These are phyloP conservation scores for Gambusia yucatana DNA, from an alignment of 2,797 vertebrate species.

Conservation along the genomic window DNA sequence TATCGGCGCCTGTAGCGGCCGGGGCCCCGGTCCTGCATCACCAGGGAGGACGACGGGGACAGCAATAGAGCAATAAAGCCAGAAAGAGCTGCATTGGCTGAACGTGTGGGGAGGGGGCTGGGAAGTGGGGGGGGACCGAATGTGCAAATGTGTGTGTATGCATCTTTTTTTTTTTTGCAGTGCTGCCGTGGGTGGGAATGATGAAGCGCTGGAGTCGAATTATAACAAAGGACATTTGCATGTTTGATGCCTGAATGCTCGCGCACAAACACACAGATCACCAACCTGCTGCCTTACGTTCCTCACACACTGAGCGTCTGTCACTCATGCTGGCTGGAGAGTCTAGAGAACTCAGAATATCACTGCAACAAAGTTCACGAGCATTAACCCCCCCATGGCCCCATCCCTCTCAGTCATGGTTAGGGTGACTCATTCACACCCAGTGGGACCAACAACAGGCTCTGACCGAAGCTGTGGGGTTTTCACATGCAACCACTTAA, in stretches of 20 bases:
- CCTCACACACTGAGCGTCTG: slow-evolving; percentile 48
- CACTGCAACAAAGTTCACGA: slow-evolving; percentile 33
- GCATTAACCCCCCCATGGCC: not conserved
- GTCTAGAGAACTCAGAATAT: slow-evolving; percentile 28
- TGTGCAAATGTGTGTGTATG: not conserved
- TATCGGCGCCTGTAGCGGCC: slow-evolving; percentile 63
- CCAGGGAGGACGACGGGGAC: slow-evolving; percentile 57
- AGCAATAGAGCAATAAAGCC: slow-evolving; percentile 72
- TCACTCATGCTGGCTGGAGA: slow-evolving; percentile 35
- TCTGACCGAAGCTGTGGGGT: slow-evolving; percentile 34
- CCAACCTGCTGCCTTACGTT: slow-evolving; percentile 39
- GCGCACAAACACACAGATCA: slow-evolving; percentile 46
- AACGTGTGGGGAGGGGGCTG: slow-evolving; percentile 10
- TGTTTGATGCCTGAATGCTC: slow-evolving; percentile 5
- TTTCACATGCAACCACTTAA: not conserved
- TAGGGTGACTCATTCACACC: slow-evolving; percentile 19
- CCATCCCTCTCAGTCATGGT: slow-evolving; percentile 8
- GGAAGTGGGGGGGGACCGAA: not conserved
- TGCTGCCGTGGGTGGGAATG: slow-evolving; percentile 45
- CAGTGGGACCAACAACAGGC: slow-evolving; percentile 10
- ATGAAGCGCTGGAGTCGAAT: slow-evolving; percentile 40
- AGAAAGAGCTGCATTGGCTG: slow-evolving; percentile 65
- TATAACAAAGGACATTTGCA: slow-evolving; percentile 43
- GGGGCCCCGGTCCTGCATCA: slow-evolving; percentile 56
- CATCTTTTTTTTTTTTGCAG: not conserved